Percentiles rank a stretch among this genome's conserved stretches.
Conservation (phyloP, 2,113 vertebrate genomes). For the Macroglossus sobrinus region DNA sequence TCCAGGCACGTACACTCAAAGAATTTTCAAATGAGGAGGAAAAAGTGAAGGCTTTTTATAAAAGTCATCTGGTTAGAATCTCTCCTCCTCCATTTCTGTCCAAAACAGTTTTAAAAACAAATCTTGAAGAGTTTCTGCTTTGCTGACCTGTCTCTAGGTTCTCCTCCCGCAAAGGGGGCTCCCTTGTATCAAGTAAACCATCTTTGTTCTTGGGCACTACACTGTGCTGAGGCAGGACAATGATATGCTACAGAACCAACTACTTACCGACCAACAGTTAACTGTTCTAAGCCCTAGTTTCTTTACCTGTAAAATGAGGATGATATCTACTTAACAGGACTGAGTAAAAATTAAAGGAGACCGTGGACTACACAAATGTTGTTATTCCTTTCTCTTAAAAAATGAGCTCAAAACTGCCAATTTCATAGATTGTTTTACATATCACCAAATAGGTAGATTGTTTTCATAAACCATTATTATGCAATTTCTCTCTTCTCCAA, state of each 20-base stretch:
- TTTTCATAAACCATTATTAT: background rate
- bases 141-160: too few relatives aligned
- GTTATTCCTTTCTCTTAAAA: background rate
- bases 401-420: background rate
- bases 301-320: background rate
- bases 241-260: fast-evolving
- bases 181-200: background rate
- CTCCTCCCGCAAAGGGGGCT: background rate
- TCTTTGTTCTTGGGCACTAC: fast-evolving
- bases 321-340: background rate
- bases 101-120: constrained; percentile 7
- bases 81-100: background rate
- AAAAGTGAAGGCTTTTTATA: background rate
- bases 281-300: background rate
- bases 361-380: background rate
- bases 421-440: background rate
- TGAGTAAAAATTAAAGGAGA: background rate
- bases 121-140: background rate
- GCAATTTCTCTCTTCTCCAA: background rate
- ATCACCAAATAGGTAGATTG: background rate
- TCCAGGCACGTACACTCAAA: background rate
- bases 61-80: background rate
- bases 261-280: fast-evolving
- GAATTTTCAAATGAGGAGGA: background rate
- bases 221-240: background rate